These are phyloP conservation scores for Arrhopalites spinosus DNA, from an alignment of 2,888 invertebrate genomes.

Conservation along the genomic window DNA sequence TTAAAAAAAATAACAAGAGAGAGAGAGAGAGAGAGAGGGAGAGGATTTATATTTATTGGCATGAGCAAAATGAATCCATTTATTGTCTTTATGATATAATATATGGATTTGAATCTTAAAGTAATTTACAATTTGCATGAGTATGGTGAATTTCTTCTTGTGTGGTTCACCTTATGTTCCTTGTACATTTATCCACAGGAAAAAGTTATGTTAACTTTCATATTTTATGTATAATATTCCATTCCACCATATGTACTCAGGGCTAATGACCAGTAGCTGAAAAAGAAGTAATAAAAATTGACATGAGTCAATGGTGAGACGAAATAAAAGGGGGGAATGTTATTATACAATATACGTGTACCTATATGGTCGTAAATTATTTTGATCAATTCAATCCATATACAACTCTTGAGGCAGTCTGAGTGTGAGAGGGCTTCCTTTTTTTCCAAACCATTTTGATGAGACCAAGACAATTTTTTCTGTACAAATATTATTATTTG, in stretches of 20 bases:
- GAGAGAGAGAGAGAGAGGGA: neutral
- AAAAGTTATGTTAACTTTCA: too few relatives aligned
- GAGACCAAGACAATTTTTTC: too few relatives aligned
- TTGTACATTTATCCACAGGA: too few relatives aligned
- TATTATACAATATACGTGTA: too few relatives aligned
- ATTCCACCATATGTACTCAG: neutral
- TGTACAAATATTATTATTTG: too few relatives aligned
- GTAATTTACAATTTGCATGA: neutral
- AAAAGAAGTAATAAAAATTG: conserved; percentile 20
- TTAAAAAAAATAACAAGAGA: neutral
- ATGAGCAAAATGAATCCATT: too few relatives aligned
- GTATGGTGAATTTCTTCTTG: neutral
- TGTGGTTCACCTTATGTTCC: neutral
- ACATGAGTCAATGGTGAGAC: conserved; percentile 23
- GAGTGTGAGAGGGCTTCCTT: too few relatives aligned
- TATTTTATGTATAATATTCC: neutral
- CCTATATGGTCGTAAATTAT: conserved; percentile 15
- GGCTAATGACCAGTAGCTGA: conserved; percentile 32
- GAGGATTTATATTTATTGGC: too few relatives aligned
- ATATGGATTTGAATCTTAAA: too few relatives aligned
- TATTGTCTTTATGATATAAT: too few relatives aligned
- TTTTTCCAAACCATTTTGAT: too few relatives aligned
- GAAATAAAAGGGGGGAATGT: neutral
- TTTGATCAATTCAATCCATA: neutral
- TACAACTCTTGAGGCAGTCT: too few relatives aligned